These are phyloP conservation scores for Mimumesa dahlbomi DNA, from an alignment of 2,888 invertebrate genomes.

Conservation along the genomic window DNA sequence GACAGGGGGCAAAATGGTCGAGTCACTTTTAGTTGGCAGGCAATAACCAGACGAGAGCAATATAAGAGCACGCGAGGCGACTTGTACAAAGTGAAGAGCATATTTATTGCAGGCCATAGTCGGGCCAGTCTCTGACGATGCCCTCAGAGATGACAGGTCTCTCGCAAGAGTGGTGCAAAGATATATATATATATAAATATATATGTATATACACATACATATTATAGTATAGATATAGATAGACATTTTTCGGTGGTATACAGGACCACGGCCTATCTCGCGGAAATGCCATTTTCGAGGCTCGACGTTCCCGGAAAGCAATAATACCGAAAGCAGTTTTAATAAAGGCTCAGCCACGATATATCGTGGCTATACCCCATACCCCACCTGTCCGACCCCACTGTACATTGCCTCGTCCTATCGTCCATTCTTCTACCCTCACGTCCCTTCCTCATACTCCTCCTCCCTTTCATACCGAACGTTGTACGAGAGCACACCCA, in stretches of 20 bases:
- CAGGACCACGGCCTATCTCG: slow-evolving; percentile 64
- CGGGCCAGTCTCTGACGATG: slow-evolving; percentile 43
- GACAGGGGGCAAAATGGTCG: slow-evolving; percentile 42
- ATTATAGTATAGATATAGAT: too few species aligned
- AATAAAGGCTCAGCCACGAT: slow-evolving; percentile 71
- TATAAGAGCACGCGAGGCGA: slow-evolving; percentile 59
- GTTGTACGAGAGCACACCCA: slow-evolving; percentile 29
- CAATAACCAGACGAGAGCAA: slow-evolving; percentile 59
- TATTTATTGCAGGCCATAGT: slow-evolving; percentile 62
- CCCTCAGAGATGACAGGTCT: slow-evolving; percentile 46
- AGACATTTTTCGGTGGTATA: slow-evolving; percentile 51
- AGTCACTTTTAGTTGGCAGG: slow-evolving; percentile 46
- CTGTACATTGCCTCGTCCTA: slow-evolving; percentile 60
- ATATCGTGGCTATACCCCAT: slow-evolving; percentile 64
- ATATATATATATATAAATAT: slow-evolving; percentile 29
- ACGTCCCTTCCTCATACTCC: slow-evolving; percentile 18
- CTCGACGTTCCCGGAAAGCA: slow-evolving; percentile 70
- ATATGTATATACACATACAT: too few species aligned
- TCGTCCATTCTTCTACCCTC: slow-evolving; percentile 58
- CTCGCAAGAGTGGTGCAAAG: slow-evolving; percentile 18
- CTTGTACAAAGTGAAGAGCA: slow-evolving; percentile 66
- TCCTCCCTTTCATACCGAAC: slow-evolving; percentile 31
- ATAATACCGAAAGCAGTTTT: slow-evolving; percentile 74
- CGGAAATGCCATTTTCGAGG: slow-evolving; percentile 70
- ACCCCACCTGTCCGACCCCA: slow-evolving; percentile 58